Conservation (phyloP, 2,797 vertebrate species). For the Benthosema pterotum region DNA sequence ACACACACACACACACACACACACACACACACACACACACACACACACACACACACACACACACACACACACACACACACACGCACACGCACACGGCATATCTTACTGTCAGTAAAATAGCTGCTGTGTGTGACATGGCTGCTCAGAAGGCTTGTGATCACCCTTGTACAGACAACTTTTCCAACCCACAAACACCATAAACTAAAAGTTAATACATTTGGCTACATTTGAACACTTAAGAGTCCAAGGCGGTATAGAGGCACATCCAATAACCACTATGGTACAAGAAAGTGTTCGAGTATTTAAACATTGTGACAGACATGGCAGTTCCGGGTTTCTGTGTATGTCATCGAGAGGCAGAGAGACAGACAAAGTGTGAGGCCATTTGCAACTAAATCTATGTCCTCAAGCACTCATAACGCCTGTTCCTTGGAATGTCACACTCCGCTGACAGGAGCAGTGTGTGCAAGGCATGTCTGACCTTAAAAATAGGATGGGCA, state of each 20-base stretch:
- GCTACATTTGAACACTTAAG: too few species aligned
- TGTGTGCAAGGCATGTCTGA: background rate
- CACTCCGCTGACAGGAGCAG: slow-evolving; percentile 43
- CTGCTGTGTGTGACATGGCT: slow-evolving; percentile 46
- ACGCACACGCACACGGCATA: too few species aligned
- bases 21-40: slow-evolving; percentile 1
- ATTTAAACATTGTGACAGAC: slow-evolving; percentile 25
- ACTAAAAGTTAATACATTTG: background rate
- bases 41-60: slow-evolving; percentile 1
- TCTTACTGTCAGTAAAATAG: slow-evolving; percentile 55
- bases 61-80: background rate
- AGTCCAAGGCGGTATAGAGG: too few species aligned
- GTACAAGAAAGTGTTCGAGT: too few species aligned
- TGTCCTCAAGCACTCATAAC: slow-evolving; percentile 47
- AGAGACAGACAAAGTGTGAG: slow-evolving; percentile 16
- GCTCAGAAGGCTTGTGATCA: slow-evolving; percentile 54
- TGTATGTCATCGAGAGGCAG: slow-evolving; percentile 4
- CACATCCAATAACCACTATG: too few species aligned
- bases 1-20: slow-evolving; percentile 9
- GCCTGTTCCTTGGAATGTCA: slow-evolving; percentile 64
- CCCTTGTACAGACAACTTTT: slow-evolving; percentile 31
- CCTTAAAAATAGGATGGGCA: background rate
- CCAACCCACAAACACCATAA: slow-evolving; percentile 14
- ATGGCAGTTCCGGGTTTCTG: slow-evolving; percentile 24
- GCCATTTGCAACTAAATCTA: slow-evolving; percentile 50